phyloP scores from a whole-genome alignment of 2,888 invertebrate species.

The Lithophane ornitopus region DNA sequence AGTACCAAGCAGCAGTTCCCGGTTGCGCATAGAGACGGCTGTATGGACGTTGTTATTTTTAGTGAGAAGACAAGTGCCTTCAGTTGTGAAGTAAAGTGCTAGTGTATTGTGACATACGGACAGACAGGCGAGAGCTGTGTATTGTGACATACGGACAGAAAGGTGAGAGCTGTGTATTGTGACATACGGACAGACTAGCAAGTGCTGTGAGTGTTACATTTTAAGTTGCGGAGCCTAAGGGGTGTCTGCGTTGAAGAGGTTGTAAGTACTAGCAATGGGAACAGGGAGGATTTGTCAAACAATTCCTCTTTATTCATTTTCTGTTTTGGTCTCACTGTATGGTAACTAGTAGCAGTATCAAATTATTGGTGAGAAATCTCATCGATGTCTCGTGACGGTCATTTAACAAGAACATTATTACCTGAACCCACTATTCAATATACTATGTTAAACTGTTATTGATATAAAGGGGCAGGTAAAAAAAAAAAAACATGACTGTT shows the following conservation, averaged over 20 bases:
- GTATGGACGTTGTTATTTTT: constrained; percentile 80
- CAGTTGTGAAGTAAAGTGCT: constrained; percentile 68
- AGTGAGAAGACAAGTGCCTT: constrained; percentile 83
- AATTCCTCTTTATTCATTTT: constrained; percentile 2
- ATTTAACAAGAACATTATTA: too few relatives aligned
- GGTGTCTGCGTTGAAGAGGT: constrained; percentile 37
- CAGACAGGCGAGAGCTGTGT: constrained; percentile 45
- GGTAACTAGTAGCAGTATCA: too few relatives aligned
- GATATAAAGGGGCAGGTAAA: too few relatives aligned
- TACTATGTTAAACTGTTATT: background rate
- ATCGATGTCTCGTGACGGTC: background rate
- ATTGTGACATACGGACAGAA: constrained; percentile 42
- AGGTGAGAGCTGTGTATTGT: constrained; percentile 43
- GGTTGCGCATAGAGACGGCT: constrained; percentile 70
- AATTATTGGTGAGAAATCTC: background rate
- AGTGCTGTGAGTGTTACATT: constrained; percentile 49
- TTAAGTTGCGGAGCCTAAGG: constrained; percentile 12
- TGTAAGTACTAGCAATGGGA: constrained; percentile 21
- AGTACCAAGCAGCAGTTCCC: constrained; percentile 77
- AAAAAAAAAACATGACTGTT: too few relatives aligned
- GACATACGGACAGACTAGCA: constrained; percentile 47
- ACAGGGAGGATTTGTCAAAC: constrained; percentile 16
- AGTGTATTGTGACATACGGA: constrained; percentile 45
- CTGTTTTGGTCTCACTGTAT: background rate
- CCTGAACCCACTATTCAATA: background rate